Evolutionary conservation across 2,888 invertebrate species (phyloP).

Genomic region (Stenurella melanura): DNA sequence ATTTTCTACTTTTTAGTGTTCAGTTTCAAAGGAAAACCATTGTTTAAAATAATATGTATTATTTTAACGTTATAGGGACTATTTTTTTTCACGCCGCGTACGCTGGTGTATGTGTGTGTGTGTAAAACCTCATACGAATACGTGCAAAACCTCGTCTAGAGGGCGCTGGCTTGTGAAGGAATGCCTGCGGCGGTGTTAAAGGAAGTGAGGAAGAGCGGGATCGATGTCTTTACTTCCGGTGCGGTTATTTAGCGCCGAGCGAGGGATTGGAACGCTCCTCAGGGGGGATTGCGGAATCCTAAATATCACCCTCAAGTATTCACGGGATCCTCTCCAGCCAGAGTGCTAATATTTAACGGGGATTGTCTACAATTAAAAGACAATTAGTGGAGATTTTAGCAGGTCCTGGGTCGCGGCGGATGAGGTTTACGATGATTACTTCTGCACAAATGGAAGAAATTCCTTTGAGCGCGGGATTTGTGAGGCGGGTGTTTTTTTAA

Average conservation of each 20-base stretch:
- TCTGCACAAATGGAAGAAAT: background rate
- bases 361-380: constrained; percentile 26
- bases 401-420: background rate
- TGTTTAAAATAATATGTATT: no score
- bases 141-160: constrained; percentile 21
- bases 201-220: constrained; percentile 59
- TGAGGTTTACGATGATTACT: background rate
- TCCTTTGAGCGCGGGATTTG: background rate
- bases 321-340: constrained; percentile 36
- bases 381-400: constrained; percentile 24
- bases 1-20: no score
- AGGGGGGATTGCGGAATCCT: constrained; percentile 34
- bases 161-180: constrained; percentile 40
- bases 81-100: background rate
- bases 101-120: background rate
- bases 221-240: constrained; percentile 65
- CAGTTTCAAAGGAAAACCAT: no score
- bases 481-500: no score
- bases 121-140: background rate
- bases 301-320: constrained; percentile 48
- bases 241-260: constrained; percentile 57
- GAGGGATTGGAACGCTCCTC: constrained; percentile 7
- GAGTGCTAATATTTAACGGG: constrained; percentile 18
- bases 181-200: constrained; percentile 41
- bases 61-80: no score